These are phyloP conservation scores for Hydroisotoma schaefferi DNA, from an alignment of 2,888 invertebrate species.

Conservation along the genomic window DNA sequence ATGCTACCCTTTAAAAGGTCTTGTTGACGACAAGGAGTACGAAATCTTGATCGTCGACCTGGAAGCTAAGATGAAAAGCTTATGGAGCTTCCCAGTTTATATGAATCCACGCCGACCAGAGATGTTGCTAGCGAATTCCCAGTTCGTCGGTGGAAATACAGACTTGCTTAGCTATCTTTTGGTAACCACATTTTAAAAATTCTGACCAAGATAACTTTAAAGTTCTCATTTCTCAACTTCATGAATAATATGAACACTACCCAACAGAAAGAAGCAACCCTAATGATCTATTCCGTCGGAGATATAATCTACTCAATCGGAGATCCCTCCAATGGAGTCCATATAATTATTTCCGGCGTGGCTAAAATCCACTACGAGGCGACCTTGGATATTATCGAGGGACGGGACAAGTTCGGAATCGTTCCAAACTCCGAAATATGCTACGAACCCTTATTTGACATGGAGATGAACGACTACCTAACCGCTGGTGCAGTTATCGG, in stretches of 20 bases:
- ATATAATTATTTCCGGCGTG: constrained; percentile 54
- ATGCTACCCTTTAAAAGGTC: constrained; percentile 52
- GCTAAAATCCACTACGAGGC: constrained; percentile 51
- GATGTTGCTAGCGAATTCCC: constrained; percentile 50
- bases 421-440: constrained; percentile 51
- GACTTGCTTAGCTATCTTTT: constrained; percentile 48
- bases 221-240: neutral
- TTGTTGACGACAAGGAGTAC: constrained; percentile 61
- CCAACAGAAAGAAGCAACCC: constrained; percentile 49
- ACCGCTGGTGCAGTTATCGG: constrained; percentile 63
- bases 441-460: constrained; percentile 56
- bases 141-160: constrained; percentile 51
- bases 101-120: constrained; percentile 52
- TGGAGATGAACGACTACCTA: constrained; percentile 59
- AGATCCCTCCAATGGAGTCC: constrained; percentile 53
- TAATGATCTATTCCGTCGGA: constrained; percentile 51
- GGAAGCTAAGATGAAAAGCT: constrained; percentile 57
- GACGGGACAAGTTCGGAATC: constrained; percentile 17
- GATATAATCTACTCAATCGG: constrained; percentile 51
- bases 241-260: neutral
- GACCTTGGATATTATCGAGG: constrained; percentile 50
- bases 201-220: neutral
- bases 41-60: constrained; percentile 57
- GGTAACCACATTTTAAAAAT: constrained; percentile 48
- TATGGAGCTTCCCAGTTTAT: constrained; percentile 50